Evolutionary conservation across 1,140 invertebrate genomes (phyloP), one percentile per base, ranked within the genome.

Genomic region (Venustaconcha ellipsiformis): DNA sequence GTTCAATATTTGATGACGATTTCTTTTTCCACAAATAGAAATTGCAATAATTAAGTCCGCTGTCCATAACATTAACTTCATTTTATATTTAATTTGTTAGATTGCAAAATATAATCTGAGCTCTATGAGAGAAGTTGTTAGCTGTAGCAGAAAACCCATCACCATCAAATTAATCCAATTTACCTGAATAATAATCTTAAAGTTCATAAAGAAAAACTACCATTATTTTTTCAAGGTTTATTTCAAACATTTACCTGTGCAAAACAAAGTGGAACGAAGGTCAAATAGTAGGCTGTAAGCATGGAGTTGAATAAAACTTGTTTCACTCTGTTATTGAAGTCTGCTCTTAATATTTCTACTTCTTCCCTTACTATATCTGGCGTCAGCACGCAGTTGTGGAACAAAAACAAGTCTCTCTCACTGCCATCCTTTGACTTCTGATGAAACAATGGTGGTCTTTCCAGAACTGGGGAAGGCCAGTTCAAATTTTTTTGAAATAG

Each of bases 241-340:
- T 60, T 58, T 70, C n/a, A 58, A 58, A 37, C 37, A 80, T 88
- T 89, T 89, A 95, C 95, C 92, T 95, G 93, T 30, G 94, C 94
- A 92, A 97, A 96, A 84, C 94, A 94, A 83, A 96, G 95, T 0
- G 97, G 97, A 30, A 98, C 93, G 87, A 98, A 95, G 73, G 94
- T 95, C 80, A 95, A 94, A 89, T 98, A 97, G 87, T 98, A 99
- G 0, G 96, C 95, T 83, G 95, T 96, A 2, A 96, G 89, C 62
- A 97, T 93, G 2, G 96, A 96, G 84, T 95, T 96, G 86, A 97
- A 98, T 8, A 99, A 90, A 69, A 97, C 94, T 87, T 95, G 95
- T 89, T 96, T 97, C 80, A 98, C 92, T 66, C 96, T 91, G 64
- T 93, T 92, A 87, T 98, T 97, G 82, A 98, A 98, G 88, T 98